A percentile compares a stretch with the other conserved stretches of the same genome.
Conservation (phyloP, 2,888 invertebrate genomes). For the Dasysyrphus tricinctus region DNA sequence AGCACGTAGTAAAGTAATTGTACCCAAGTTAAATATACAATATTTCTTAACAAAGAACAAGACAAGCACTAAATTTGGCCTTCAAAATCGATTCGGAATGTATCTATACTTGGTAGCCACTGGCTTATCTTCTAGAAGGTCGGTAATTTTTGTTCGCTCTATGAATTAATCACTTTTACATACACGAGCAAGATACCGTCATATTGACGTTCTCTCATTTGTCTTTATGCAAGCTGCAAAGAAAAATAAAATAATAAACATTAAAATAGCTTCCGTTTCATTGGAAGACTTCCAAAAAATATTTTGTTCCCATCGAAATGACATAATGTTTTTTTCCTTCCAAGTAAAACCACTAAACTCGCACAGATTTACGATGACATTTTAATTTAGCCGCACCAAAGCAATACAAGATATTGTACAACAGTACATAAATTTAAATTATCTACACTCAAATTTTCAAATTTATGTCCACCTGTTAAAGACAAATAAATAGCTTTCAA, state of each 20-base stretch:
- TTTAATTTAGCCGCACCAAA: conserved; percentile 12
- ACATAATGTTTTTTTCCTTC: conserved; percentile 10
- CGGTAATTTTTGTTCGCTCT: neutral
- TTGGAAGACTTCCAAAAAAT: conserved; percentile 45
- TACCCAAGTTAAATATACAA: too few species aligned
- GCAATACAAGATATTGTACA: neutral
- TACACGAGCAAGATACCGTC: neutral
- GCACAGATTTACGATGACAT: conserved; percentile 33
- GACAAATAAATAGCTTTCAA: neutral
- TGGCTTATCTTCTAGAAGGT: neutral
- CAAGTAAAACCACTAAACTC: neutral
- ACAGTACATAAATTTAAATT: conserved; percentile 10
- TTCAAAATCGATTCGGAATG: neutral
- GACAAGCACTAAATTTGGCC: neutral
- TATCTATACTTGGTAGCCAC: neutral
- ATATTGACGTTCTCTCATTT: conserved; percentile 16
- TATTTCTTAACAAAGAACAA: too few species aligned
- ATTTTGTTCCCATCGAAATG: neutral
- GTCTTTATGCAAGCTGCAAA: conserved; percentile 11
- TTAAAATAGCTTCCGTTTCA: conserved; percentile 8
- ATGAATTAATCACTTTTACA: neutral
- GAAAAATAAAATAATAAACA: conserved; percentile 28
- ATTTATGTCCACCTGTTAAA: conserved; percentile 34
- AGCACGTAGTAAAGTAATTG: too few species aligned
- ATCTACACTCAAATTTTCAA: neutral